Evolutionary conservation across 1,140 invertebrate genomes (phyloP).

Genomic region (Ceratina australensis): DNA sequence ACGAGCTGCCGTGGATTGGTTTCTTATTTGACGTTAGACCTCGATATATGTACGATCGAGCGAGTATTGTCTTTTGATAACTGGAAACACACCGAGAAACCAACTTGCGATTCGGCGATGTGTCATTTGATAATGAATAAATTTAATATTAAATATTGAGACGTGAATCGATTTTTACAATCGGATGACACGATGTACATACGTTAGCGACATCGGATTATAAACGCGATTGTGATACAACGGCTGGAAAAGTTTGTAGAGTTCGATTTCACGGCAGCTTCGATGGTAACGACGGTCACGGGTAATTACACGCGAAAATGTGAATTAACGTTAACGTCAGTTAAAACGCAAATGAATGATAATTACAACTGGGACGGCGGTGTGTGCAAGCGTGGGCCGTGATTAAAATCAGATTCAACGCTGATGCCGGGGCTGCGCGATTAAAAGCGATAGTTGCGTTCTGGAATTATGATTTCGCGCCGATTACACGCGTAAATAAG

Average conservation of each 20-base stretch:
- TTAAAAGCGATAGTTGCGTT: constrained; percentile 8
- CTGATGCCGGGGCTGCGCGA: not conserved
- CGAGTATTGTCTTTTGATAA: too few species aligned
- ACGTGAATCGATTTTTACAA: too few species aligned
- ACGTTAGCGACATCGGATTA: too few species aligned
- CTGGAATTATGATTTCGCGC: not conserved
- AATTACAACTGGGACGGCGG: constrained; percentile 11
- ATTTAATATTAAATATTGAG: too few species aligned
- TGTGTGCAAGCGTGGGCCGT: not conserved
- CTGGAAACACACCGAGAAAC: too few species aligned
- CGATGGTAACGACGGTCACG: not conserved
- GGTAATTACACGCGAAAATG: not conserved
- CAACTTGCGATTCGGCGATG: too few species aligned
- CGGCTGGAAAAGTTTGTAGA: not conserved
- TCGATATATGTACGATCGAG: too few species aligned
- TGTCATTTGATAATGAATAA: too few species aligned
- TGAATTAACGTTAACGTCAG: constrained; percentile 9
- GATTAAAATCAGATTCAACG: constrained; percentile 5
- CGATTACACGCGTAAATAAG: constrained; percentile 2
- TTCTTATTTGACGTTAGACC: too few species aligned
- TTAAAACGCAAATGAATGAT: constrained; percentile 20
- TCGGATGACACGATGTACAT: not conserved
- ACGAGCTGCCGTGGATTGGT: too few species aligned
- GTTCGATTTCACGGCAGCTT: not conserved
- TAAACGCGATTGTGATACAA: too few species aligned